phyloP scores from a whole-genome alignment of 2,797 vertebrate genomes.

The Sebastes hubbsi region DNA sequence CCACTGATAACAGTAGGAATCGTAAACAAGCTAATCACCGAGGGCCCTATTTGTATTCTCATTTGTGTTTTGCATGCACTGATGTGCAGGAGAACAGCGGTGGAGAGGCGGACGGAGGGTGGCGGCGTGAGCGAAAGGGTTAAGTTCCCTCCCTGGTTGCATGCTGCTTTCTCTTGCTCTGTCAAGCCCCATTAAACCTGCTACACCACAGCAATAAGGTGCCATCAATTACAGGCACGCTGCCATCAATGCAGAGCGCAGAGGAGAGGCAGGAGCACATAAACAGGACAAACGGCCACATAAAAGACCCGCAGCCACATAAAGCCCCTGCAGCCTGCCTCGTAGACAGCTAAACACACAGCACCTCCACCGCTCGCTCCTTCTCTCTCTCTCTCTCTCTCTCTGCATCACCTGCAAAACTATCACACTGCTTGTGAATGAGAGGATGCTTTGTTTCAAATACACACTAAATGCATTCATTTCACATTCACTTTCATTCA shows the following conservation, averaged over 20 bases:
- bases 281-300: slow-evolving; percentile 87
- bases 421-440: slow-evolving; percentile 22
- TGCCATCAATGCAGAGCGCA: slow-evolving; percentile 78
- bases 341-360: not conserved
- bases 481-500: slow-evolving; percentile 46
- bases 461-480: slow-evolving; percentile 2
- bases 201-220: slow-evolving; percentile 86
- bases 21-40: slow-evolving; percentile 67
- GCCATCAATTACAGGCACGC: slow-evolving; percentile 85
- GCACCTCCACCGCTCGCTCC: not conserved
- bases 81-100: slow-evolving; percentile 20
- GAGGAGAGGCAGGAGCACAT: slow-evolving; percentile 79
- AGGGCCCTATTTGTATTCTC: slow-evolving; percentile 63
- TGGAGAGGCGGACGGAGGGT: slow-evolving; percentile 7
- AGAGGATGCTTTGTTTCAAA: slow-evolving; percentile 32
- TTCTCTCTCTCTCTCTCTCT: not conserved
- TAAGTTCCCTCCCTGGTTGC: slow-evolving; percentile 76
- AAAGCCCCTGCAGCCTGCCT: slow-evolving; percentile 62
- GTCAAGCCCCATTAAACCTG: slow-evolving; percentile 87
- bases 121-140: slow-evolving; percentile 72
- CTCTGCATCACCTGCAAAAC: slow-evolving; percentile 14
- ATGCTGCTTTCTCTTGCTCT: slow-evolving; percentile 81
- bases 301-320: slow-evolving; percentile 75
- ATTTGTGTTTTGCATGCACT: slow-evolving; percentile 49
- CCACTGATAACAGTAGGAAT: slow-evolving; percentile 64